phyloP scores from a whole-genome alignment of 2,888 invertebrate species.

The Caenorhabditis macrosperma region DNA sequence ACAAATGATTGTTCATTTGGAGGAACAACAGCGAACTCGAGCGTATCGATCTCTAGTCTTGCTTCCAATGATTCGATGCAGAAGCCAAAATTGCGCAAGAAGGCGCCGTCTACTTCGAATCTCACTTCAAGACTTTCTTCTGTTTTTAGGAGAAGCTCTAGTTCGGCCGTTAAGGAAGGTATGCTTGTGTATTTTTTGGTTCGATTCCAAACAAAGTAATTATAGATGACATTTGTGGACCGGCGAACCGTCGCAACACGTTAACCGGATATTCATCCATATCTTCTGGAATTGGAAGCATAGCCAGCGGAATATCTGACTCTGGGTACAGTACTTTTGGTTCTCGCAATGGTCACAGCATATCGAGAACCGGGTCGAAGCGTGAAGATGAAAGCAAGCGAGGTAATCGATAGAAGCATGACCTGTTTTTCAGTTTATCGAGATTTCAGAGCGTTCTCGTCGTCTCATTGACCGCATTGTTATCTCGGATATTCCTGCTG shows the following conservation, averaged over 20 bases:
- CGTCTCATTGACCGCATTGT: slow-evolving; percentile 39
- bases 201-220: no score
- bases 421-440: no score
- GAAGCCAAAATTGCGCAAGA: slow-evolving; percentile 52
- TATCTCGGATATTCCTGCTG: slow-evolving; percentile 47
- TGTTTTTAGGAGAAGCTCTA: slow-evolving; percentile 45
- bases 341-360: slow-evolving; percentile 28
- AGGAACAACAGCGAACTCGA: not conserved
- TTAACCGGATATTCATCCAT: slow-evolving; percentile 52
- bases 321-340: slow-evolving; percentile 32
- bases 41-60: slow-evolving; percentile 22
- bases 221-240: not conserved
- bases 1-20: slow-evolving; percentile 36
- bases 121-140: slow-evolving; percentile 43
- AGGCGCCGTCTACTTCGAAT: slow-evolving; percentile 46
- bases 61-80: slow-evolving; percentile 21
- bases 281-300: slow-evolving; percentile 58
- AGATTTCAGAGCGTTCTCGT: slow-evolving; percentile 41
- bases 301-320: slow-evolving; percentile 46
- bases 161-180: slow-evolving; percentile 29
- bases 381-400: slow-evolving; percentile 42
- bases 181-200: no score
- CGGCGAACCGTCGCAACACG: slow-evolving; percentile 39
- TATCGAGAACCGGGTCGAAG: slow-evolving; percentile 53
- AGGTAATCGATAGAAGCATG: not conserved